Percentiles rank a stretch among this genome's conserved stretches.
These are phyloP conservation scores for Clusia tigrina DNA, from an alignment of 2,888 invertebrate species.

Conservation along the genomic window DNA sequence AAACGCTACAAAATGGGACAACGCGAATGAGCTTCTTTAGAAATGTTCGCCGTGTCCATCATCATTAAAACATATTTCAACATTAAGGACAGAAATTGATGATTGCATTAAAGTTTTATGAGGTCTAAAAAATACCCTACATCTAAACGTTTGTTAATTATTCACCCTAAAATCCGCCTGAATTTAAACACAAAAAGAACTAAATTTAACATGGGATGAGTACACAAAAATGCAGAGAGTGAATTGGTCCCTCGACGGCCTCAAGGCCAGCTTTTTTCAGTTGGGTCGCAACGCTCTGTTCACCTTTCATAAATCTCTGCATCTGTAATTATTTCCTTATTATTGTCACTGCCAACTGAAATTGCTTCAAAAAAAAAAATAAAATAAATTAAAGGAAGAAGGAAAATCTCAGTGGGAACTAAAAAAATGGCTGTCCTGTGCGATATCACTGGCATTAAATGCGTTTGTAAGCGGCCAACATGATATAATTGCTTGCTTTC, in stretches of 20 bases:
- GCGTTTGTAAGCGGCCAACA: slow-evolving; percentile 4
- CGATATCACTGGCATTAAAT: slow-evolving; percentile 14
- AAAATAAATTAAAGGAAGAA: slow-evolving; percentile 28
- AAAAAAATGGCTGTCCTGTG: slow-evolving; percentile 42
- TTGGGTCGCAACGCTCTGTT: no score
- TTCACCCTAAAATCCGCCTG: no score
- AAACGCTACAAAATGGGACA: no score
- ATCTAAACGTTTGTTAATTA: no score
- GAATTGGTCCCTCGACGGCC: not conserved
- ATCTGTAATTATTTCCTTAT: slow-evolving; percentile 45
- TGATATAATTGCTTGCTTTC: not conserved
- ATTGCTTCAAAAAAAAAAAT: slow-evolving; percentile 17
- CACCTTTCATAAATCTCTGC: slow-evolving; percentile 48
- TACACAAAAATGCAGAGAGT: not conserved
- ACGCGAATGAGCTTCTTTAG: no score
- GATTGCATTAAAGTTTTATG: no score
- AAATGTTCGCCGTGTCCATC: no score
- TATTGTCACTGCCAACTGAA: slow-evolving; percentile 35
- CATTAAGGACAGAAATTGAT: no score
- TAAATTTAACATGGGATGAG: no score
- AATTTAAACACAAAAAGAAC: no score
- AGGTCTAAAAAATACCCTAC: no score
- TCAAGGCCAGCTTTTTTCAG: not conserved
- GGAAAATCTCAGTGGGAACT: slow-evolving; percentile 34
- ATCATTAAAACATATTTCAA: no score